Conservation (phyloP, 2,888 invertebrate species). For the Zelleria hepariella region DNA sequence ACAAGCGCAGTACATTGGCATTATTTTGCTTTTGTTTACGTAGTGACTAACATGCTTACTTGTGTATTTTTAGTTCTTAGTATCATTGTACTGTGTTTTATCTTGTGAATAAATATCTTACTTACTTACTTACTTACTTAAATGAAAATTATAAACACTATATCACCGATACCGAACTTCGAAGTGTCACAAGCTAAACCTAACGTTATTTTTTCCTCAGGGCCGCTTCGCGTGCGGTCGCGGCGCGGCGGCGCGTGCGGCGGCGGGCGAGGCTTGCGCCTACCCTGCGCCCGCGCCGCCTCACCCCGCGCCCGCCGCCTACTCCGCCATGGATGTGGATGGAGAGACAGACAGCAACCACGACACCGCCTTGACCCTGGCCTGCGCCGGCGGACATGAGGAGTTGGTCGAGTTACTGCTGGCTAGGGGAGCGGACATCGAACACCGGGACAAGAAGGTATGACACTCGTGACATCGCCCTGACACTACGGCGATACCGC, state of each 20-base stretch:
- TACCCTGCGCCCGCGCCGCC: conserved; percentile 39
- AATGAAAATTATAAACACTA: no score
- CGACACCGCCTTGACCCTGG: conserved; percentile 97
- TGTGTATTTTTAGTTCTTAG: no score
- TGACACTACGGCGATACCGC: conserved; percentile 99
- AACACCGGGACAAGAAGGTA: conserved; percentile 96
- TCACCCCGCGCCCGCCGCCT: conserved; percentile 67
- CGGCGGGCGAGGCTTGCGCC: conserved; percentile 25
- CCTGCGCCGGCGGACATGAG: conserved; percentile 97
- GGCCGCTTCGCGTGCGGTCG: conserved; percentile 38
- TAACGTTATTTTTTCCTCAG: conserved; percentile 16
- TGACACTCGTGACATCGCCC: no score
- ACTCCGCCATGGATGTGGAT: conserved; percentile 92
- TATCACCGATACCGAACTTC: not conserved
- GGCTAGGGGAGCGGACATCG: conserved; percentile 94
- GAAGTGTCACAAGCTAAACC: not conserved
- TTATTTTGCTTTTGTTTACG: no score
- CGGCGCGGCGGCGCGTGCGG: conserved; percentile 24
- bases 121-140: no score
- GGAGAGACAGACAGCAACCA: conserved; percentile 99
- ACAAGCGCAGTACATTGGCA: no score
- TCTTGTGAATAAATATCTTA: no score
- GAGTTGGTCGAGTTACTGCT: conserved; percentile 94
- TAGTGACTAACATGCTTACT: no score
- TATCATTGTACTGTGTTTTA: no score